Conservation (phyloP, 2,113 vertebrate species). For the Hippocampus abdominalis region DNA sequence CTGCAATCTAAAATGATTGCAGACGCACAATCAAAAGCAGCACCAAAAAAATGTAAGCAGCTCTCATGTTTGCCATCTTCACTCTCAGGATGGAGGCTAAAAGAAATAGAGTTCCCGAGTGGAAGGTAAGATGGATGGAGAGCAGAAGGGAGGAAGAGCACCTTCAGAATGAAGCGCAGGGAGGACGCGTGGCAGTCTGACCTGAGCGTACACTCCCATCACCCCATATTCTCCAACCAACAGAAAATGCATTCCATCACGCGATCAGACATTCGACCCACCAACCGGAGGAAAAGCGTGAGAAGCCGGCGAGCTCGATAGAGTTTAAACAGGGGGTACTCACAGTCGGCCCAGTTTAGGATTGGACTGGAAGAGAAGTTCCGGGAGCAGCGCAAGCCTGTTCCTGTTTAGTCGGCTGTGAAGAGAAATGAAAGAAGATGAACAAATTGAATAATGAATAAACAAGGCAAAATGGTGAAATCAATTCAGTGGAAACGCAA, state of each 20-base stretch:
- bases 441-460: background rate
- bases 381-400: constrained; percentile 92
- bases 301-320: background rate
- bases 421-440: constrained; percentile 31
- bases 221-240: constrained; percentile 47
- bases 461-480: background rate
- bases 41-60: constrained; percentile 50
- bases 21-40: constrained; percentile 19
- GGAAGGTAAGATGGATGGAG: constrained; percentile 35
- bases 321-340: constrained; percentile 71
- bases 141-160: constrained; percentile 19
- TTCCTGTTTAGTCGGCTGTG: constrained; percentile 94
- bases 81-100: constrained; percentile 16
- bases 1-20: background rate
- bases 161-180: constrained; percentile 14
- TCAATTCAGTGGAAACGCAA: background rate
- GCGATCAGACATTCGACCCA: constrained; percentile 46
- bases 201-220: constrained; percentile 46
- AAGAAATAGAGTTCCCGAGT: constrained; percentile 40
- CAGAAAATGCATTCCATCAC: constrained; percentile 61
- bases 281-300: constrained; percentile 33
- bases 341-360: constrained; percentile 94
- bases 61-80: constrained; percentile 52
- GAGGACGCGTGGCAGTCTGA: constrained; percentile 15
- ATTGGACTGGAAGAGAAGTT: constrained; percentile 95